phyloP scores from a whole-genome alignment of 1,140 invertebrate genomes.

The Drosophila sulfurigaster region DNA sequence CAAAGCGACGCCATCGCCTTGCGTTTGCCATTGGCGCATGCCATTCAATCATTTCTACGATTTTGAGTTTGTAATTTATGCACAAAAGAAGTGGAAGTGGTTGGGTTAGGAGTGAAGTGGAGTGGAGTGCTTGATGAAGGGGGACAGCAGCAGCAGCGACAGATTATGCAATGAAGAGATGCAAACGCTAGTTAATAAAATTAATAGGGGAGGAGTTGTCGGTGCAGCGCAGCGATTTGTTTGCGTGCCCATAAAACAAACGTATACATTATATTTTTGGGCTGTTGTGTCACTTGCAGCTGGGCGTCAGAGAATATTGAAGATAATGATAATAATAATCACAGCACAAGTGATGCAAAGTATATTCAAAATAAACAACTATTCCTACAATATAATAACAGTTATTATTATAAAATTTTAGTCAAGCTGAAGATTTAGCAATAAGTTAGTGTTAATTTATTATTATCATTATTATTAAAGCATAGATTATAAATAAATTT shows the following conservation, averaged over 20 bases:
- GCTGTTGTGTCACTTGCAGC: slow-evolving; percentile 6
- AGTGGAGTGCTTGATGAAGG: slow-evolving; percentile 17
- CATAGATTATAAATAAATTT: no score
- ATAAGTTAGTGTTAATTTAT: no score
- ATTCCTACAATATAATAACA: no score
- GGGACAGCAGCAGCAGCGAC: slow-evolving; percentile 44
- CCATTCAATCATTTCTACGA: slow-evolving; percentile 77
- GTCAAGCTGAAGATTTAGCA: no score
- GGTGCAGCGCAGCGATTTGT: slow-evolving; percentile 52
- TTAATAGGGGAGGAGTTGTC: slow-evolving; percentile 41
- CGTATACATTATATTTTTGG: slow-evolving; percentile 1
- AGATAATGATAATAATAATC: not conserved
- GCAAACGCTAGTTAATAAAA: slow-evolving; percentile 74
- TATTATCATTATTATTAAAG: no score
- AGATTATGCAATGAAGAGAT: slow-evolving; percentile 78
- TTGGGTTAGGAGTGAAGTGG: slow-evolving; percentile 7
- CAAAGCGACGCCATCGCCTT: not conserved
- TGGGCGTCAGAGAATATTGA: not conserved
- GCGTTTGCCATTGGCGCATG: slow-evolving; percentile 22
- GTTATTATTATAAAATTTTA: no score
- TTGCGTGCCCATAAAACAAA: slow-evolving; percentile 45
- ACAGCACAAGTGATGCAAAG: no score
- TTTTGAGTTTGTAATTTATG: slow-evolving; percentile 73
- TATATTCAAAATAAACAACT: no score
- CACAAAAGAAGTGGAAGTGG: no score